Conservation (phyloP, 2,797 vertebrate species). For the Scomberomorus guttatus region DNA sequence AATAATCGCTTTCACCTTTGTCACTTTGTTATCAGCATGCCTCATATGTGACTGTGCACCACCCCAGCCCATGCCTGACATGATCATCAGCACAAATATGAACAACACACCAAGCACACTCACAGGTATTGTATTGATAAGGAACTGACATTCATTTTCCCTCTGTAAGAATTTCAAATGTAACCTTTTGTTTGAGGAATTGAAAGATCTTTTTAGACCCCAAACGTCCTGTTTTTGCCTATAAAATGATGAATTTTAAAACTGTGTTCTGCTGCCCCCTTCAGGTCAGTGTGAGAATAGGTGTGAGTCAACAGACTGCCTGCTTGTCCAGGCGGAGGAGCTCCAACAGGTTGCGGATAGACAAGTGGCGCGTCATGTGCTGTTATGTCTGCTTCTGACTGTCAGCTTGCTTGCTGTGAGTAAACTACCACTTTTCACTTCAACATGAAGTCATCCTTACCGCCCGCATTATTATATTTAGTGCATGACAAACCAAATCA, state of each 20-base stretch:
- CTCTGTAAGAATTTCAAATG: neutral
- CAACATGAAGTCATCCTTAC: conserved; percentile 38
- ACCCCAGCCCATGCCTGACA: conserved; percentile 81
- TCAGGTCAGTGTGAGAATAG: conserved; percentile 87
- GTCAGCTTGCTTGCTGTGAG: conserved; percentile 94
- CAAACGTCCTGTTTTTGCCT: neutral
- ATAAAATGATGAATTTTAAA: neutral
- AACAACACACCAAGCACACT: conserved; percentile 74
- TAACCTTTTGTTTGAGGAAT: neutral
- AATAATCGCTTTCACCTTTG: neutral
- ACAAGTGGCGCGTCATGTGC: conserved; percentile 91
- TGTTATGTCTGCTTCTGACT: conserved; percentile 90
- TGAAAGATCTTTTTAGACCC: neutral
- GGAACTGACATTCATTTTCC: neutral
- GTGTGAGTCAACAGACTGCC: conserved; percentile 89
- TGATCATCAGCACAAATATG: conserved; percentile 77
- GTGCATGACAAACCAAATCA: conserved; percentile 36
- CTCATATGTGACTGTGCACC: conserved; percentile 86
- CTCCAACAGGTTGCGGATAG: conserved; percentile 87
- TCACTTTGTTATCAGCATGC: conserved; percentile 84
- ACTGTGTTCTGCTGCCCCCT: conserved; percentile 55
- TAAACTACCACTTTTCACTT: conserved; percentile 57
- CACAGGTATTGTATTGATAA: conserved; percentile 83
- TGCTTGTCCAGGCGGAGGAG: conserved; percentile 90
- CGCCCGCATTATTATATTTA: conserved; percentile 43